phyloP scores from a whole-genome alignment of 2,888 invertebrate species.

The Erynnis tages region DNA sequence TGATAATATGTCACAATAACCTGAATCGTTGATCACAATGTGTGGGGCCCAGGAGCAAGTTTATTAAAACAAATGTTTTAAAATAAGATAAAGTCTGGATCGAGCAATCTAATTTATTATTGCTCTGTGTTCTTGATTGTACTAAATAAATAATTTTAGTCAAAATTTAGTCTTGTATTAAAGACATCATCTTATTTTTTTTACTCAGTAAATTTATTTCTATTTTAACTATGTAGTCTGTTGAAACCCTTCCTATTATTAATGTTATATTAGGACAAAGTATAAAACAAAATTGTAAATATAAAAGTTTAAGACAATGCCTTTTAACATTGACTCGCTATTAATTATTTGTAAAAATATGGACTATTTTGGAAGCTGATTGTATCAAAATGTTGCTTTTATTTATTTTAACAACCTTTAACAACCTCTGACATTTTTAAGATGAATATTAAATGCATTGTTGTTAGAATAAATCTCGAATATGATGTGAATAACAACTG shows the following conservation, averaged over 20 bases:
- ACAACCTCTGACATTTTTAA: slow-evolving; percentile 28
- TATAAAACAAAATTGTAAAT: slow-evolving; percentile 32
- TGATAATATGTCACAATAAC: too few species aligned
- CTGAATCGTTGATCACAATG: too few species aligned
- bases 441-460: slow-evolving; percentile 1
- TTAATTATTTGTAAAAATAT: slow-evolving; percentile 29
- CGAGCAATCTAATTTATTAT: too few species aligned
- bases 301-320: slow-evolving; percentile 25
- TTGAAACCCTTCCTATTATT: not conserved
- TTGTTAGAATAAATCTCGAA: slow-evolving; percentile 25
- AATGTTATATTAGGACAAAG: not conserved
- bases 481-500: slow-evolving; percentile 15
- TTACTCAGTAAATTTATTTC: too few species aligned
- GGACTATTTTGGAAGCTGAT: not conserved
- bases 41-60: too few species aligned
- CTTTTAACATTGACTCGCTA: slow-evolving; percentile 34
- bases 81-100: too few species aligned
- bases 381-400: slow-evolving; percentile 16
- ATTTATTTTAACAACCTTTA: slow-evolving; percentile 32
- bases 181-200: too few species aligned
- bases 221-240: too few species aligned
- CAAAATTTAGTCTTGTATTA: too few species aligned
- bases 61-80: too few species aligned
- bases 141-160: too few species aligned
- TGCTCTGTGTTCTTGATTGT: too few species aligned